Base-by-base conservation (phyloP, 2,888 invertebrate genomes). In the Galeopsomyia nigrocyanea region DNA sequence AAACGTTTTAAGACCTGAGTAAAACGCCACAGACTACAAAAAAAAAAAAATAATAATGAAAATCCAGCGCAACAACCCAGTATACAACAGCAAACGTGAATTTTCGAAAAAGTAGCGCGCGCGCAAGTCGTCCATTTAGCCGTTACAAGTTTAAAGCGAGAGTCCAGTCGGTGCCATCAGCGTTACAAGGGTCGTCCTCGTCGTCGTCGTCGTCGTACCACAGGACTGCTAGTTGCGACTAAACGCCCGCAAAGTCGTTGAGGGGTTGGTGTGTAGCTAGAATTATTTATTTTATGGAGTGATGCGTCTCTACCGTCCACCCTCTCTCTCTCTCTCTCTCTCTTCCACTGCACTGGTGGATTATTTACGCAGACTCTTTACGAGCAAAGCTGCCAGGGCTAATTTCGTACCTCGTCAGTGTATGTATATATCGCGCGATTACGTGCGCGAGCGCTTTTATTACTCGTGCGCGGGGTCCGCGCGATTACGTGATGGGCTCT, bases 201-300 rank as follows among this genome's bases (percentile, higher is more conserved):
- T 22, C 50, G 46, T 13, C 31, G 56, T 21, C n/a, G n/a, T 9
- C 46, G 31, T 10, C n/a, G 17, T 10, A 46, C 10, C 10, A 22
- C 26, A 26, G 39, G 39, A 39, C 39, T 39, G 7, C 39, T 39
- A 7, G 39, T 39, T 39, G 14, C 49, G 65, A 61, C 65, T 70
- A 70, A 70, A 64, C 51, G 61, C 5, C 50, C 50, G 60, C 70
- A 63, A 64, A 71, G 71, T 63, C 57, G 63, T 62, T 53, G 57
- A 26, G 26, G 26, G 26, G 26, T 3, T 2, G n/a, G 58, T 56
- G 51, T 3, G 19, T 3, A 57, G 63, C 21, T 57, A 71, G 71
- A 74, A 74, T 74, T 64, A 74, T 74, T 71, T 71, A 74, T 71
- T 66, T 66, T 49, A 61, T 56, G 53, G 55, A 74, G 71, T 64